A percentile compares a stretch with the other conserved stretches of the same genome.
phyloP scores from a whole-genome alignment of 1,140 invertebrate species.

The Oncopeltus fasciatus region DNA sequence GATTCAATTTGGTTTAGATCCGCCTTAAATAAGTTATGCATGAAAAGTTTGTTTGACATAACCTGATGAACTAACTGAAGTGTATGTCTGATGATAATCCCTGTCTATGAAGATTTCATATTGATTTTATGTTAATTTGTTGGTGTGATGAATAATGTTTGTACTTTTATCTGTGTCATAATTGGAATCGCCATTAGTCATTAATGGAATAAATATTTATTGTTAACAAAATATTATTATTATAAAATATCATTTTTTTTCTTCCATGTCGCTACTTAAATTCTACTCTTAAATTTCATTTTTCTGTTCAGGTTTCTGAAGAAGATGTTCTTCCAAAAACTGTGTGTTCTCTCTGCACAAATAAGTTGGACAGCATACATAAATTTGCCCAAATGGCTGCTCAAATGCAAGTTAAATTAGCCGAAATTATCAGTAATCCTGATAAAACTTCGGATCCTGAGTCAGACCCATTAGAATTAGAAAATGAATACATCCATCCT shows the following conservation, averaged over 20 bases:
- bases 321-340: conserved; percentile 41
- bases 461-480: conserved; percentile 22
- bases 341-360: conserved; percentile 37
- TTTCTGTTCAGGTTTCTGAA: conserved; percentile 30
- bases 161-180: background rate
- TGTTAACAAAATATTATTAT: conserved; percentile 26
- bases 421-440: background rate
- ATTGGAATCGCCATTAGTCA: conserved; percentile 24
- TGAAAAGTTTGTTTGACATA: background rate
- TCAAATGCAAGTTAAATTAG: conserved; percentile 36
- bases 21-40: background rate
- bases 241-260: background rate
- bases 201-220: conserved; percentile 29
- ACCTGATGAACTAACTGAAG: background rate
- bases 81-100: background rate
- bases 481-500: conserved; percentile 7
- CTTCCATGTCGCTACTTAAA: background rate
- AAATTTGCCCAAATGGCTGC: conserved; percentile 40
- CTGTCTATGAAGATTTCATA: background rate
- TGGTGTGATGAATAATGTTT: background rate
- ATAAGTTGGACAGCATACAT: conserved; percentile 38
- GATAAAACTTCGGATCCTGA: conserved; percentile 23
- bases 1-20: background rate
- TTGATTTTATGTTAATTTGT: conserved; percentile 9
- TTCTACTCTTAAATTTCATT: background rate